Conservation (phyloP, 2,888 invertebrate species). For the Diadromus collaris region DNA sequence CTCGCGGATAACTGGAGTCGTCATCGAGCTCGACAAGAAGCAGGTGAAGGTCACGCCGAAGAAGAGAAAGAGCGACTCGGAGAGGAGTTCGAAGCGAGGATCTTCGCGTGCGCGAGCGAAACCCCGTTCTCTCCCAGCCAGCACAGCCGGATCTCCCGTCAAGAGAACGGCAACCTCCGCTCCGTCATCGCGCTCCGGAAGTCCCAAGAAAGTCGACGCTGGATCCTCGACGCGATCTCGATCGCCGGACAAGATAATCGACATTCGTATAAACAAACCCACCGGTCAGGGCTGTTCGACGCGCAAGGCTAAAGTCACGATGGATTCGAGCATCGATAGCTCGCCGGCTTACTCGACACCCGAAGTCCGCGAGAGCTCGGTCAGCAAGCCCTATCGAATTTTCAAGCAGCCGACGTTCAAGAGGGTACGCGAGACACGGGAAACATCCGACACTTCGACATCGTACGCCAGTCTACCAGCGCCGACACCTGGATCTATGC, state of each 20-base stretch:
- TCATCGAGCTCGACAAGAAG: conserved; percentile 71
- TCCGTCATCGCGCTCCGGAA: conserved; percentile 63
- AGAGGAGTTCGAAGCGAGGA: conserved; percentile 43
- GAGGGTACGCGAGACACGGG: conserved; percentile 57
- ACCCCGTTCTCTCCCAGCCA: conserved; percentile 64
- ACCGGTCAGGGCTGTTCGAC: conserved; percentile 60
- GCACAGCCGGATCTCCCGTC: conserved; percentile 65
- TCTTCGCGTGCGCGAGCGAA: conserved; percentile 55
- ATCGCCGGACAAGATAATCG: conserved; percentile 50
- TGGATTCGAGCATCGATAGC: conserved; percentile 72
- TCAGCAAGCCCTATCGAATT: conserved; percentile 63
- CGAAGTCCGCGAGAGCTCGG: conserved; percentile 53
- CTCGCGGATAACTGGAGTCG: conserved; percentile 66
- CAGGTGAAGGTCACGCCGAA: conserved; percentile 71
- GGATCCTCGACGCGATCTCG: conserved; percentile 9
- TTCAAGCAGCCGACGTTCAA: conserved; percentile 59
- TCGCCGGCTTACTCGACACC: conserved; percentile 66
- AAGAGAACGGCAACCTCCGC: conserved; percentile 68
- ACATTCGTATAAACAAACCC: conserved; percentile 55
- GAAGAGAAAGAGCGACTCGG: conserved; percentile 56
- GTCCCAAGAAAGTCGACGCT: conserved; percentile 63
- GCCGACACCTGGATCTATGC: conserved; percentile 59
- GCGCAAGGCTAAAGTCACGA: conserved; percentile 54
- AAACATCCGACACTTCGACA: conserved; percentile 77
- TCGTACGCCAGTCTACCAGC: conserved; percentile 77